Base-by-base conservation (phyloP, 2,113 vertebrate genomes). In the Antennarius striatus region DNA sequence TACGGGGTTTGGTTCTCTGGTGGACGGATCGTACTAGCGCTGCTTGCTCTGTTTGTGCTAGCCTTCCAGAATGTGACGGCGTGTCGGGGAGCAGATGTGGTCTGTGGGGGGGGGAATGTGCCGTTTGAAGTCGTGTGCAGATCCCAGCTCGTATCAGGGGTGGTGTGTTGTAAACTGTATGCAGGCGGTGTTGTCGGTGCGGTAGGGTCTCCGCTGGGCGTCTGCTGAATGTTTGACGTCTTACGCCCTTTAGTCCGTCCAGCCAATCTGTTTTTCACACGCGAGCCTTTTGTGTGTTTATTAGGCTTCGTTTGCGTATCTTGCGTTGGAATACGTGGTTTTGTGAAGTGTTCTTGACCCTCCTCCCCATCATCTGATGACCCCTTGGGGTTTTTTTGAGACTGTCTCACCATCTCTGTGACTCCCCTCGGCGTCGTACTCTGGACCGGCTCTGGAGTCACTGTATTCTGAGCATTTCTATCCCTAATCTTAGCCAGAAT, bases 401-500 rank as follows among this genome's bases (percentile, higher is more conserved):
- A 10, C 48, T 76, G 80, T 5, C 67, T 71, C 4, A 63, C 68
- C 22, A 55, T 39, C 51, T 70, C 54, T 1, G 32, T 36, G 32
- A 36, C 32, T 30, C 45, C 10, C 63, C 10, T 80, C 63, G 12
- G 90, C 75, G 32, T 36, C 4, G 80, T 77, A 3, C 11, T 28
- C 8, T 49, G 75, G 6, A 36, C n/a, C 5, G 89, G 86, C 2
- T 79, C 61, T 4, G 71, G 56, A 15, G 80, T 77, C 0, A 89
- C 89, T 0, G 71, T 74, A 81, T 75, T 94, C 4, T 82, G 73
- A 75, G 73, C 2, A 11, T 87, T 94, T 70, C 82, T 93, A 10
- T 93, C 91, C 6, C 96, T 93, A 1, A 98, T 95, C 47, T 95
- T 94, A 17, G 96, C 95, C 69, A 99, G 80, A 85, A 98, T 96